Base-by-base conservation (phyloP, 2,888 invertebrate genomes). In the Eulithis prunata region DNA sequence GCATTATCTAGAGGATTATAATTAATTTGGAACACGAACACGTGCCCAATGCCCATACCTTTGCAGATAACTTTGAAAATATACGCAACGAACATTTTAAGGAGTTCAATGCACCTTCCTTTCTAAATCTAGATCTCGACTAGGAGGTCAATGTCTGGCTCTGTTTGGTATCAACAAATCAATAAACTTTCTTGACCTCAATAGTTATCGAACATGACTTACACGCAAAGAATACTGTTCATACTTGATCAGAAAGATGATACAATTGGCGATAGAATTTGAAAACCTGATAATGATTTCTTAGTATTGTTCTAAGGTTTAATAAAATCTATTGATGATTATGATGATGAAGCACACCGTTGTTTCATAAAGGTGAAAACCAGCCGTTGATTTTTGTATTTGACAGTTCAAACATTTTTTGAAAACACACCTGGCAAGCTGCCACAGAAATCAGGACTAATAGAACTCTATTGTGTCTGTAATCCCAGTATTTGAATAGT, bases 61-160 rank as follows among this genome's bases (percentile, higher is more conserved):
- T 59, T 43, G 49, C 41, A 43, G 13, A 43, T 49, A 41, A 14
- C 11, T 11, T 41, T 49, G n/a, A 32, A 38, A 46, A 32, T 51
- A 46, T 47, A 66, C 14, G 41, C 32, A 57, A 49, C 32, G 28
- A 8, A 46, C 45, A 49, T 28, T 21, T 51, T 58, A 43, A 53
- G 55, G 12, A 68, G 71, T 66, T 73, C 72, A 65, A 54, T 65
- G 68, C 65, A 70, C 69, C 47, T 56, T 46, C 56, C 69, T 67
- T 66, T 67, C 66, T 62, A 66, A 64, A 71, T 66, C 57, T 73
- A 68, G 65, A 69, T 53, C 46, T 38, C 43, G 58, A 57, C 60
- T 70, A 70, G 60, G 68, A 71, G 77, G 79, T 80, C 79, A 80
- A 79, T 78, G 80, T 76, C 78, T 75, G 75, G 57, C 68, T 63